Conservation (phyloP, 1,140 invertebrate genomes). For the Teleogryllus occipitalis region DNA sequence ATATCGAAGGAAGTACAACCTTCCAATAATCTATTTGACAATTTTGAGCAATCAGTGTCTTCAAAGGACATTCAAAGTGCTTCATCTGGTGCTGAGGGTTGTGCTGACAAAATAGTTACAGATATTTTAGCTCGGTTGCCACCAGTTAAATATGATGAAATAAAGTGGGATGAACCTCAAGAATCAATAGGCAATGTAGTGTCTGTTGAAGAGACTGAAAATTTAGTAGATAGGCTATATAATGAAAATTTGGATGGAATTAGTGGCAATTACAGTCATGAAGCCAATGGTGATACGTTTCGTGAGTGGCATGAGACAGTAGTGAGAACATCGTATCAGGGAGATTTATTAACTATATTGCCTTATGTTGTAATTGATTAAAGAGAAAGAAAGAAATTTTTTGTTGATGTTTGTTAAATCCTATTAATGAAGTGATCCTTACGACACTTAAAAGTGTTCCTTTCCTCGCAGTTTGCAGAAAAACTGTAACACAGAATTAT, state of each 20-base stretch:
- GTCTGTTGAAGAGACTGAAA: conserved; percentile 26
- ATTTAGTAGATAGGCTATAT: conserved; percentile 36
- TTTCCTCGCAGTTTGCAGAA: too few species aligned
- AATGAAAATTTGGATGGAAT: conserved; percentile 35
- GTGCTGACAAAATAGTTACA: conserved; percentile 38
- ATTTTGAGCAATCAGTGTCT: conserved; percentile 6
- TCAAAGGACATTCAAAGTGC: conserved; percentile 8
- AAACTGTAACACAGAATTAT: too few species aligned
- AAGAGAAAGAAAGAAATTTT: background rate
- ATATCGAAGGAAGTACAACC: background rate
- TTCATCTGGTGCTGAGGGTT: conserved; percentile 22
- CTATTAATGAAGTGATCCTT: too few species aligned
- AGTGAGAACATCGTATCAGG: conserved; percentile 55
- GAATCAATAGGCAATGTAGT: background rate
- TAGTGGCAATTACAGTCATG: conserved; percentile 38
- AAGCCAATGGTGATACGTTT: conserved; percentile 46
- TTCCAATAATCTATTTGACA: background rate
- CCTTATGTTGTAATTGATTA: conserved; percentile 88
- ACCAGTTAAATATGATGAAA: conserved; percentile 42
- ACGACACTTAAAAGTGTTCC: too few species aligned
- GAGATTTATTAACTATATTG: conserved; percentile 72
- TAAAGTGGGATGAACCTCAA: conserved; percentile 15
- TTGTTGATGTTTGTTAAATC: background rate
- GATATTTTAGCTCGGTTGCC: conserved; percentile 53
- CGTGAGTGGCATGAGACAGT: conserved; percentile 75